Base-by-base conservation (phyloP, 2,888 invertebrate genomes). In the Busseola fusca region DNA sequence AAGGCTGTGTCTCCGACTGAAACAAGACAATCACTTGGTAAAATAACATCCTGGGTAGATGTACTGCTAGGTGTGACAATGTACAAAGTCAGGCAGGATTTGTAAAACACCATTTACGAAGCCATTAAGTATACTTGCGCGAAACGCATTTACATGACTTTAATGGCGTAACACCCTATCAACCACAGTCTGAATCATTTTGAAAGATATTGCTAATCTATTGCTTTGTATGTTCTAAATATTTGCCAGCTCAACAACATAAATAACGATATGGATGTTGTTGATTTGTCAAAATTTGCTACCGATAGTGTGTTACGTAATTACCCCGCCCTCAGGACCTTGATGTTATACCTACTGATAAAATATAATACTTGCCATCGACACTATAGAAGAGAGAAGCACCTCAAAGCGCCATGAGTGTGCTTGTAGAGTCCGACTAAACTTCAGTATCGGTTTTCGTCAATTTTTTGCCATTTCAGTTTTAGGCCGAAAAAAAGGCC, bases 1-100 rank as follows among this genome's bases (percentile, higher is more conserved):
- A 21, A 48, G 60, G 16, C 70, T 71, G 21, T 18, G 40, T 30
- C 30, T 59, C 30, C 21, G 30, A 30, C 59, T 70, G n/a, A 12
- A 65, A 65, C 18, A 40, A 37, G 12, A 60, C 3, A 40, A 25
- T 25, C 59, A 40, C 30, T n/a, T 6, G 27, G 40, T 60, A 40
- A 37, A 18, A 34, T 18, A 37, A 27, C 10, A 18, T 58, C 14
- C 1, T 10, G 16, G 27, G 37, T 30, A 12, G 62, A 18, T 30
- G 25, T 16, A 25, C 14, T 21, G 27, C 14, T n/a, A 21, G 21
- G 27, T n/a, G n/a, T 40, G 14, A 7, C 25, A 60, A 60, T 40
- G 18, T 60, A 21, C 12, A 25, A 7, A 21, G 6, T 60, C 1
- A 12, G 25, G 37, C 18, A n/a, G n/a, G n/a, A n/a, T 59, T 25